A percentile compares a stretch with the other conserved stretches of the same genome.
Evolutionary conservation across 2,113 vertebrate species (phyloP).

Genomic region (Barnardius zonarius): DNA sequence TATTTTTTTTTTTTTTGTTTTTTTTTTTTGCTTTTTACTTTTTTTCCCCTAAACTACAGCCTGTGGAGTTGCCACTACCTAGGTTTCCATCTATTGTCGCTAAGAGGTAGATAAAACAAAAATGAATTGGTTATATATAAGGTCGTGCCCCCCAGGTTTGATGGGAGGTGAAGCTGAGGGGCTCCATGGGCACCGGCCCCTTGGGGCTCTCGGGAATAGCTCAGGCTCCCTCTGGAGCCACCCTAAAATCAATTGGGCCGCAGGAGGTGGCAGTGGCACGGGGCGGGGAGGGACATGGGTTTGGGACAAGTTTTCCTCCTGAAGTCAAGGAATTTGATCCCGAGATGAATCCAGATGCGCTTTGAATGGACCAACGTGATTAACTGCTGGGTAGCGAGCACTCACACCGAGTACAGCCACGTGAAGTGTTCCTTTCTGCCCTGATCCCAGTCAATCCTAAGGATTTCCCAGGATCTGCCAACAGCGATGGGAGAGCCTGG

Average conservation of each 20-base stretch:
- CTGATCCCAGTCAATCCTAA: fast-evolving
- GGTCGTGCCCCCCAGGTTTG: neutral
- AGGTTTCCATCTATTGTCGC: slow-evolving; percentile 78
- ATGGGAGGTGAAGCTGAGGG: neutral
- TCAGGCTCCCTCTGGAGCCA: neutral
- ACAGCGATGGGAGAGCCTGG: neutral
- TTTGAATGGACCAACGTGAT: fast-evolving
- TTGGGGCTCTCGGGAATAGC: fast-evolving
- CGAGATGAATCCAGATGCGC: neutral
- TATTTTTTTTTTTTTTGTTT: too few species aligned
- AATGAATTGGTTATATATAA: slow-evolving; percentile 46
- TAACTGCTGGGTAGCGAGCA: neutral
- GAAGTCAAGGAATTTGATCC: neutral
- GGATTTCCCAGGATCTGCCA: fast-evolving
- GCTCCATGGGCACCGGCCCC: neutral
- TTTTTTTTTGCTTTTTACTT: slow-evolving; percentile 61
- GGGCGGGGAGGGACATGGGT: neutral
- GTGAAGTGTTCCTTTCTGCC: neutral
- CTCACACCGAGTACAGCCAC: fast-evolving
- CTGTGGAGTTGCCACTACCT: slow-evolving; percentile 88
- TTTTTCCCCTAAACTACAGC: slow-evolving; percentile 83
- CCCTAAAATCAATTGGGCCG: fast-evolving
- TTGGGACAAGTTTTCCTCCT: neutral
- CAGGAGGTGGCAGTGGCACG: neutral
- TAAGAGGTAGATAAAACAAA: slow-evolving; percentile 98